A percentile compares a stretch with the other conserved stretches of the same genome.
phyloP scores from a whole-genome alignment of 2,113 vertebrate species.

The Promerops cafer region DNA sequence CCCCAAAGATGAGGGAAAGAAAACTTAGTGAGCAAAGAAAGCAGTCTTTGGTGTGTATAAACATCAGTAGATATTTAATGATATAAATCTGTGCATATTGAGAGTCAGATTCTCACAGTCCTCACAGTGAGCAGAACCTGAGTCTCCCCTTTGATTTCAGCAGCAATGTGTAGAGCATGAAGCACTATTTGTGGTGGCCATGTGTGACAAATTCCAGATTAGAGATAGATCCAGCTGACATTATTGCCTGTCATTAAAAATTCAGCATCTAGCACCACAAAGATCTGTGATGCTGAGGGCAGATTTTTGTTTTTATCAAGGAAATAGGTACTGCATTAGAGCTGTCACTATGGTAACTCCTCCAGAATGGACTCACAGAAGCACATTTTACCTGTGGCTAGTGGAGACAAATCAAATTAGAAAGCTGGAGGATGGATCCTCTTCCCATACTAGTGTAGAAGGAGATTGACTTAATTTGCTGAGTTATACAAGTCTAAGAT shows the following conservation, averaged over 20 bases:
- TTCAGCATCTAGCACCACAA: not conserved
- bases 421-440: not conserved
- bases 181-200: not conserved
- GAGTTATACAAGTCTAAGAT: not conserved
- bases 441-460: not conserved
- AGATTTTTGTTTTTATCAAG: constrained; percentile 15
- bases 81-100: not conserved
- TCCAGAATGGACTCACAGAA: not conserved
- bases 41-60: not conserved
- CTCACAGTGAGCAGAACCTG: not conserved
- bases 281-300: not conserved
- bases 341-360: constrained; percentile 42
- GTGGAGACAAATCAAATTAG: constrained; percentile 10
- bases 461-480: not conserved
- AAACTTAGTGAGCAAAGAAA: not conserved
- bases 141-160: not conserved
- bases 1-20: not conserved
- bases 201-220: not conserved
- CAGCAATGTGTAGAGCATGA: not conserved
- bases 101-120: not conserved
- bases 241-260: constrained; percentile 8
- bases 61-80: not conserved
- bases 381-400: constrained; percentile 12
- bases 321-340: not conserved
- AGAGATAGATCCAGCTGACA: not conserved